phyloP scores from a whole-genome alignment of 2,888 invertebrate species.

The Cephus rjabovi region DNA sequence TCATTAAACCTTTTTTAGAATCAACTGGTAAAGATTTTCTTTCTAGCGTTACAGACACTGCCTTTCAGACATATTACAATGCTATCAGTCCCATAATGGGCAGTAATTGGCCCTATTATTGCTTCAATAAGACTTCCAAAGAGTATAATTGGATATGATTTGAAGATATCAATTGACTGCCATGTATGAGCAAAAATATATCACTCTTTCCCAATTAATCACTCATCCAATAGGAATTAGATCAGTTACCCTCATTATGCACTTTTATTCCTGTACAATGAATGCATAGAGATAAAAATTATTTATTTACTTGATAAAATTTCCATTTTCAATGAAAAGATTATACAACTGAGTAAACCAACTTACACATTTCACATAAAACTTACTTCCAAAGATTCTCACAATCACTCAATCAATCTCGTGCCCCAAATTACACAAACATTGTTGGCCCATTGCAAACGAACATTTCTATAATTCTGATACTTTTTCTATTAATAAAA shows the following conservation, averaged over 20 bases:
- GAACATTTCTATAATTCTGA: slow-evolving; percentile 1
- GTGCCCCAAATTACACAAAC: too few relatives aligned
- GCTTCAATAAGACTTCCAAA: not conserved
- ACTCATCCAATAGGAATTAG: too few relatives aligned
- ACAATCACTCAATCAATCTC: too few relatives aligned
- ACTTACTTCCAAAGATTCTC: too few relatives aligned
- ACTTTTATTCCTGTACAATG: too few relatives aligned
- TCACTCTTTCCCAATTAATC: too few relatives aligned
- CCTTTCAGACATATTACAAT: not conserved
- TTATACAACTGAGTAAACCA: too few relatives aligned
- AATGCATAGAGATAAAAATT: too few relatives aligned
- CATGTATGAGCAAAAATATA: not conserved
- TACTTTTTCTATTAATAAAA: not conserved
- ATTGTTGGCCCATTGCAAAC: not conserved
- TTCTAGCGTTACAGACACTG: not conserved
- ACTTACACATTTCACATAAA: too few relatives aligned
- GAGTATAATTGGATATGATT: slow-evolving; percentile 7
- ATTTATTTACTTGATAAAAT: too few relatives aligned
- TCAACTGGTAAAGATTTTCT: not conserved
- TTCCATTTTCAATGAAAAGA: too few relatives aligned
- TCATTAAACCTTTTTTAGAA: not conserved
- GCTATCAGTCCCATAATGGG: slow-evolving; percentile 1
- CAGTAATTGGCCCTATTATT: slow-evolving; percentile 13
- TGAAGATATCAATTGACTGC: not conserved
- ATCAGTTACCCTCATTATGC: too few relatives aligned